Percentiles rank a stretch among this genome's conserved stretches.
These are phyloP conservation scores for Cryptoprocta ferox DNA, from an alignment of 2,797 vertebrate species.

Conservation along the genomic window DNA sequence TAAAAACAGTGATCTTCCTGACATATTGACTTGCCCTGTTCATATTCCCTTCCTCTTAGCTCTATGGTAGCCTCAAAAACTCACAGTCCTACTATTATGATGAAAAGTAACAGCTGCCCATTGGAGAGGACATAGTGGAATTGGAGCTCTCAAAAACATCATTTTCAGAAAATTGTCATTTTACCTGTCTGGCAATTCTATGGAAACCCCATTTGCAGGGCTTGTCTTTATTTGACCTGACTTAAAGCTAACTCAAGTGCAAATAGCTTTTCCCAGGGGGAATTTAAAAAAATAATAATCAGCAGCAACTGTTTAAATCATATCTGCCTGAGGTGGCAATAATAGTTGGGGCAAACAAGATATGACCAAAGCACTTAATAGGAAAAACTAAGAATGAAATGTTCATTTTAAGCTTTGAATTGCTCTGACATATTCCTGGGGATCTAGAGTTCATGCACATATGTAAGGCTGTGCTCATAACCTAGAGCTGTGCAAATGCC, in stretches of 20 bases:
- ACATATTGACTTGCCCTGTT: neutral
- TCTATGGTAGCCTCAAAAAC: neutral
- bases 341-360: neutral
- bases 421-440: neutral
- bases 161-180: neutral
- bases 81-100: neutral
- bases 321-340: neutral
- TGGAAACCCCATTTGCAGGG: neutral
- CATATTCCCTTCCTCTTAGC: neutral
- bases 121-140: neutral
- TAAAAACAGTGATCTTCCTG: neutral
- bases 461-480: neutral
- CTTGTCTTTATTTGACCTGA: neutral
- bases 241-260: neutral
- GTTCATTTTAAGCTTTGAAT: neutral
- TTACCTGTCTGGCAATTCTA: neutral
- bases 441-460: neutral
- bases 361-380: neutral
- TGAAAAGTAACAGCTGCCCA: neutral
- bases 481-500: neutral
- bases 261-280: neutral
- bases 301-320: constrained; percentile 30
- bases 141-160: neutral
- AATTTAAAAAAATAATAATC: constrained; percentile 16
- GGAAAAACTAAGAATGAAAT: neutral